Evolutionary conservation across 2,888 invertebrate genomes (phyloP), one percentile per base, ranked within the genome.

Genomic region (Phalangium opilio): DNA sequence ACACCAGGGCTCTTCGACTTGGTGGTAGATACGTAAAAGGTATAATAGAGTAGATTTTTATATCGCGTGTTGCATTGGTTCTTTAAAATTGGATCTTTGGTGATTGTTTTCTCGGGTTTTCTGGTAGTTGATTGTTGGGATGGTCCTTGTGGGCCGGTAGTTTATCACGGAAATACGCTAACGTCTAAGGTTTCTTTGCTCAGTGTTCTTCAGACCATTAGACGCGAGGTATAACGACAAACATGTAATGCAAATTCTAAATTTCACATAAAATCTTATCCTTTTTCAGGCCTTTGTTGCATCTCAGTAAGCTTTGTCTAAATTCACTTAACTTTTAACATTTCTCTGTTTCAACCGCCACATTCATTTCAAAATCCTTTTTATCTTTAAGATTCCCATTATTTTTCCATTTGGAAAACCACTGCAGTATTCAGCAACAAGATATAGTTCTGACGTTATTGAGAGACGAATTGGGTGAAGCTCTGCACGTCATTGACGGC

Each of bases 51-150:
- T n/a, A n/a, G n/a, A n/a, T n/a, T n/a, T n/a, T n/a, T n/a, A n/a
- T n/a, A n/a, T n/a, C n/a, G n/a, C n/a, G n/a, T n/a, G n/a, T n/a
- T n/a, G n/a, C n/a, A n/a, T n/a, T n/a, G n/a, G n/a, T n/a, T n/a
- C n/a, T n/a, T n/a, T n/a, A n/a, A n/a, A n/a, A n/a, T n/a, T n/a
- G n/a, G n/a, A n/a, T n/a, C n/a, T n/a, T n/a, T n/a, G n/a, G n/a
- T n/a, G n/a, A n/a, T n/a, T n/a, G n/a, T n/a, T n/a, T n/a, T n/a
- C n/a, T n/a, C n/a, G n/a, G n/a, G n/a, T n/a, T n/a, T 45, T 36
- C 15, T 52, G 52, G n/a, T 55, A 73, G 73, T 75, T 59, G 73
- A 75, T 58, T 66, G 71, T 44, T 73, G 73, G 71, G 73, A 75
- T 57, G 71, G 72, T 10, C 61, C 64, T 5, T 65, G 67, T 32